These are phyloP conservation scores for Leptobrachium leishanense DNA, from an alignment of 2,113 vertebrate species.

Conservation along the genomic window DNA sequence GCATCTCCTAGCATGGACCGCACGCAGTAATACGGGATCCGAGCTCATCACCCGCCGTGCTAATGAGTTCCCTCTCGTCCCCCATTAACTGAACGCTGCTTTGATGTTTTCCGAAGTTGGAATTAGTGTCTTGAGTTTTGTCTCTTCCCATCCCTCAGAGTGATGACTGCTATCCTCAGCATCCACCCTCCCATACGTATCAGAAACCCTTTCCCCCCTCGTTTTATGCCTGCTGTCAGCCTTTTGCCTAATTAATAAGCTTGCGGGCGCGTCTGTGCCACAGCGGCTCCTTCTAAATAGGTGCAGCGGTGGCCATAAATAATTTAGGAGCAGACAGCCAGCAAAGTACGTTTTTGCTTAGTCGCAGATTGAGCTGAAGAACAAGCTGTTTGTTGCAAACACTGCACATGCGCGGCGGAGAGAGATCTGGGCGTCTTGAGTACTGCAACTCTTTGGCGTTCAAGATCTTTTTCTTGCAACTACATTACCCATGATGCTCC, in stretches of 20 bases:
- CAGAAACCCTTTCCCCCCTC: not conserved
- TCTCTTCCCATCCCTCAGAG: slow-evolving; percentile 2
- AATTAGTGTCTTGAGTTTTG: slow-evolving; percentile 5
- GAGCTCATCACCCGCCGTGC: too few relatives aligned
- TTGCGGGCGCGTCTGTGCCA: slow-evolving; percentile 1
- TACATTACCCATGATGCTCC: too few relatives aligned
- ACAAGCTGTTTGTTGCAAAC: too few relatives aligned
- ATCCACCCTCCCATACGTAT: not conserved
- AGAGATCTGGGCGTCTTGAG: too few relatives aligned
- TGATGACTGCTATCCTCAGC: not conserved
- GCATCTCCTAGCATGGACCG: too few relatives aligned
- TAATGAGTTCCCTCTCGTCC: not conserved
- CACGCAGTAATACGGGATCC: too few relatives aligned
- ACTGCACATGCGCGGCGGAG: too few relatives aligned
- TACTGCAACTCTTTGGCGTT: too few relatives aligned
- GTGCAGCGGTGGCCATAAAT: slow-evolving; percentile 8
- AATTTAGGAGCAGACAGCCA: slow-evolving; percentile 9
- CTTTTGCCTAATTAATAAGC: slow-evolving; percentile 26
- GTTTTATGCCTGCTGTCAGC: slow-evolving; percentile 26
- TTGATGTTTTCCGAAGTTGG: slow-evolving; percentile 26
- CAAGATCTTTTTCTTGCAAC: too few relatives aligned
- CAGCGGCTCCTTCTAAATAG: not conserved
- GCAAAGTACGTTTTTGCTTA: slow-evolving; percentile 1
- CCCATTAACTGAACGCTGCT: slow-evolving; percentile 19
- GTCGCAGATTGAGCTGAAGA: not conserved